Conservation (phyloP, 2,888 invertebrate genomes). For the Gari tellinella region DNA sequence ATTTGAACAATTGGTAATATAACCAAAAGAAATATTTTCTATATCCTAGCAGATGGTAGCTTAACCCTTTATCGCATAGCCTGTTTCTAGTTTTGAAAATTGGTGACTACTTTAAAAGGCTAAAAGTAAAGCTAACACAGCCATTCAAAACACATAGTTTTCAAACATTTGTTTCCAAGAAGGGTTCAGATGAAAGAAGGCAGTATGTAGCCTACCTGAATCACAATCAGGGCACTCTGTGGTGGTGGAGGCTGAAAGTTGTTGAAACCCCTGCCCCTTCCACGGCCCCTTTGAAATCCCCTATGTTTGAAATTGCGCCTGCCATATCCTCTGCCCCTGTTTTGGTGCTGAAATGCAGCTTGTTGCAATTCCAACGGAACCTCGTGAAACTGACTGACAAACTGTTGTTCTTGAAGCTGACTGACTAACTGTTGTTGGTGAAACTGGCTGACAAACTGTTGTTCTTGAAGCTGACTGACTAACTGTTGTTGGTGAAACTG, state of each 20-base stretch:
- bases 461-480: neutral
- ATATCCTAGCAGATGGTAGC: no score
- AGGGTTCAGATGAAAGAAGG: no score
- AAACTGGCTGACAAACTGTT: conserved; percentile 1
- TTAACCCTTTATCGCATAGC: no score
- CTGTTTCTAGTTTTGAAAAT: no score
- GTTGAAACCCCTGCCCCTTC: conserved; percentile 22
- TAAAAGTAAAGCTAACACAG: no score
- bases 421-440: neutral
- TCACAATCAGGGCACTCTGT: conserved; percentile 49
- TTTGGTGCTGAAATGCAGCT: conserved; percentile 15
- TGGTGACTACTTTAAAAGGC: no score
- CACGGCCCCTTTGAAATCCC: conserved; percentile 8
- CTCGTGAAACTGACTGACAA: conserved; percentile 4
- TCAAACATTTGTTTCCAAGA: no score
- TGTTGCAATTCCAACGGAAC: conserved; percentile 26
- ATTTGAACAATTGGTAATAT: no score
- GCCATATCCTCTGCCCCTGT: conserved; percentile 21
- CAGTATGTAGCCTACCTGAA: conserved; percentile 32
- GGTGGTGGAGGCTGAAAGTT: conserved; percentile 17
- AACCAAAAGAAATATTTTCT: no score
- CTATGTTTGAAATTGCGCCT: conserved; percentile 19
- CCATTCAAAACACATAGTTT: no score
- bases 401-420: neutral
- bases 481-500: no score